A percentile compares a stretch with the other conserved stretches of the same genome.
These are phyloP conservation scores for Hipparchia semele DNA, from an alignment of 2,888 invertebrate species.

Conservation along the genomic window DNA sequence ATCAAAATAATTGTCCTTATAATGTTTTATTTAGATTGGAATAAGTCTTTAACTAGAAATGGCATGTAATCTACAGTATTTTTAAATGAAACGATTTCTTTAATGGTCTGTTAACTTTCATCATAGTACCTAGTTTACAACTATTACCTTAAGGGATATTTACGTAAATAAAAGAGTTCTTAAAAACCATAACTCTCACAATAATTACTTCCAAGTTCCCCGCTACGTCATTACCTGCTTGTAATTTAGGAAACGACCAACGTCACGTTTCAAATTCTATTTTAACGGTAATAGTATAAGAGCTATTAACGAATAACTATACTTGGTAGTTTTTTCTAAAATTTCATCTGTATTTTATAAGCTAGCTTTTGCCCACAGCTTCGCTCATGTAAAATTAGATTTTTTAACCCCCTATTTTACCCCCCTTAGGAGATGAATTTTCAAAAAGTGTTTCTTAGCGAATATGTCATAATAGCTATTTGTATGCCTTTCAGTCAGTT, in stretches of 20 bases:
- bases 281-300: conserved; percentile 3
- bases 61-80: background rate
- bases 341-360: background rate
- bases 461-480: too few species aligned
- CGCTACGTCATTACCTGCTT: conserved; percentile 1
- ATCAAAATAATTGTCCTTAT: too few species aligned
- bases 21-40: background rate
- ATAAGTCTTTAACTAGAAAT: background rate
- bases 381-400: too few species aligned
- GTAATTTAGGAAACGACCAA: conserved; percentile 12
- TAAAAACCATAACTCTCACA: conserved; percentile 12
- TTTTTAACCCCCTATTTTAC: too few species aligned
- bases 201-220: conserved; percentile 18
- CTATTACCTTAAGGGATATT: background rate
- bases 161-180: conserved; percentile 4
- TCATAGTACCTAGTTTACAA: background rate
- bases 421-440: too few species aligned
- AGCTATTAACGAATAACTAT: background rate
- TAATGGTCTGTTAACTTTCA: background rate
- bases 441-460: too few species aligned
- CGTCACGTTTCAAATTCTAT: conserved; percentile 13
- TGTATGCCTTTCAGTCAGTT: too few species aligned
- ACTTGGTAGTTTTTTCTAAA: background rate
- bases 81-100: background rate
- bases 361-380: too few species aligned